phyloP scores from a whole-genome alignment of 1,140 invertebrate genomes.

The Odontomachus brunneus region DNA sequence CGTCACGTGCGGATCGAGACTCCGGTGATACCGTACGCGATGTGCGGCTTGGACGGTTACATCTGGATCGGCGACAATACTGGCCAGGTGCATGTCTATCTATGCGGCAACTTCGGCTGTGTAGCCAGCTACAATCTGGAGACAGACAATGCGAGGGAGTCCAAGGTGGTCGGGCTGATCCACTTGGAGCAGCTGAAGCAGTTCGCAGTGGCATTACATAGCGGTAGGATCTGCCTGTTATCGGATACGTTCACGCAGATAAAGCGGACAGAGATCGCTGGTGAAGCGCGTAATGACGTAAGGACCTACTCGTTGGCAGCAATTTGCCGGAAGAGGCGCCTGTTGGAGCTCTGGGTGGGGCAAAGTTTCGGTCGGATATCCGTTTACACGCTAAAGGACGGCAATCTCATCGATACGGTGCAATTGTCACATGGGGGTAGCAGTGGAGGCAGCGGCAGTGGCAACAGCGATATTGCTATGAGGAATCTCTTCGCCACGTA shows the following conservation, averaged over 20 bases:
- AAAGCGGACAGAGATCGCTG: slow-evolving; percentile 80
- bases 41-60: slow-evolving; percentile 89
- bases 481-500: slow-evolving; percentile 83
- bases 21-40: slow-evolving; percentile 87
- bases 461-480: slow-evolving; percentile 71
- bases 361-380: slow-evolving; percentile 91
- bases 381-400: slow-evolving; percentile 87
- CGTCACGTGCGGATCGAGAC: slow-evolving; percentile 86
- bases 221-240: slow-evolving; percentile 91
- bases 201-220: slow-evolving; percentile 90
- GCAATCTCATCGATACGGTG: slow-evolving; percentile 78
- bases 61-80: slow-evolving; percentile 95
- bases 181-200: slow-evolving; percentile 88
- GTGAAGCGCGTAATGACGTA: slow-evolving; percentile 68
- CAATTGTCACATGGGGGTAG: slow-evolving; percentile 69
- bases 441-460: not conserved
- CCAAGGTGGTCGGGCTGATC: slow-evolving; percentile 88
- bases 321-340: slow-evolving; percentile 77
- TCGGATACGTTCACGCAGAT: slow-evolving; percentile 82
- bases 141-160: slow-evolving; percentile 83
- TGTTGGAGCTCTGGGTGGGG: slow-evolving; percentile 89
- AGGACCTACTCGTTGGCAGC: slow-evolving; percentile 83
- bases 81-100: slow-evolving; percentile 92
- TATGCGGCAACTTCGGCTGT: slow-evolving; percentile 83
- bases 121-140: slow-evolving; percentile 85